phyloP scores from a whole-genome alignment of 2,797 vertebrate species.

The Rhabdomys pumilio region DNA sequence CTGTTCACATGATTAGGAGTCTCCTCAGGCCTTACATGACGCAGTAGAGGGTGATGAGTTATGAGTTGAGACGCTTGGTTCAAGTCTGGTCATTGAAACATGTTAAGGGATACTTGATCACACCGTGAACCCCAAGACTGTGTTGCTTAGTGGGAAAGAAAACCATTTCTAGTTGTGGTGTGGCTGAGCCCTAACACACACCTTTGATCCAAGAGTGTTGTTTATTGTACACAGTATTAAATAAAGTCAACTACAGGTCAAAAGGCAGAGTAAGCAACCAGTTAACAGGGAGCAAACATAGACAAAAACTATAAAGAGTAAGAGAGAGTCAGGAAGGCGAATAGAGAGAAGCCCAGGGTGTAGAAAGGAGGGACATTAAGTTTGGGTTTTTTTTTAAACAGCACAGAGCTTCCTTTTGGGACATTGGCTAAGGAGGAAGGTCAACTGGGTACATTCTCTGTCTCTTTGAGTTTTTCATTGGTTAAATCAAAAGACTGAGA shows the following conservation, averaged over 20 bases:
- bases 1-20: background rate
- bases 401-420: background rate
- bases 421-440: background rate
- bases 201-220: background rate
- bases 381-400: background rate
- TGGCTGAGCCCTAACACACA: background rate
- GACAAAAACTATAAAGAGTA: background rate
- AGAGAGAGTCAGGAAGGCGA: background rate
- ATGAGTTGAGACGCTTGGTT: background rate
- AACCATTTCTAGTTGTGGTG: background rate
- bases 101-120: background rate
- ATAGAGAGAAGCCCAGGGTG: background rate
- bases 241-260: background rate
- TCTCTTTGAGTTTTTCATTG: background rate
- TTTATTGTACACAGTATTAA: background rate
- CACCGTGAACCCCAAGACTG: background rate
- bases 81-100: background rate
- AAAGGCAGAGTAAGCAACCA: background rate
- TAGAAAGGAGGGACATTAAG: background rate
- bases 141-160: background rate
- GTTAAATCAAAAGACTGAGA: background rate
- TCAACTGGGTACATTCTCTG: background rate
- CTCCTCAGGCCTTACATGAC: background rate
- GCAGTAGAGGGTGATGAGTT: background rate
- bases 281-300: background rate